Conservation (phyloP, 2,797 vertebrate genomes). For the Poecile montanus region DNA sequence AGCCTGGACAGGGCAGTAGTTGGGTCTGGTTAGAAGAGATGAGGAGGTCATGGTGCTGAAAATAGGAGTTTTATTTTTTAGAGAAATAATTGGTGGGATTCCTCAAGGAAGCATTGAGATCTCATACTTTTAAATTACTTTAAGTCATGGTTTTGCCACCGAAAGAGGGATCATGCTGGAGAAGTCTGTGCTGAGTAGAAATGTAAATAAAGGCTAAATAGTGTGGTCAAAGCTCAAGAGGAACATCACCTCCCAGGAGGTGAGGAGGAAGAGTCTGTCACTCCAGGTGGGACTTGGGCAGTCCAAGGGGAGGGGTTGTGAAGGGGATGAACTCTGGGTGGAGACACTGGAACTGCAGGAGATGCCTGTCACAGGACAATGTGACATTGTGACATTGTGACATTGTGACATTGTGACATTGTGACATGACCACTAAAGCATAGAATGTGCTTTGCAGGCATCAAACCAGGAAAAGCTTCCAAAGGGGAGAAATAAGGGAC, state of each 20-base stretch:
- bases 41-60: neutral
- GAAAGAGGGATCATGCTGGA: neutral
- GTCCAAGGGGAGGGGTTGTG: neutral
- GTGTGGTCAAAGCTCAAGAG: rapidly evolving
- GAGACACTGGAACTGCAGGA: neutral
- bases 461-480: neutral
- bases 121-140: neutral
- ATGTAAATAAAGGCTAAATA: neutral
- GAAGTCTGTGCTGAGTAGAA: neutral
- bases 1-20: neutral
- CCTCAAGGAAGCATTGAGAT: neutral
- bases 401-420: too few species aligned
- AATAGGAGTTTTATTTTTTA: neutral
- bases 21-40: neutral
- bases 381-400: too few species aligned
- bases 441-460: neutral
- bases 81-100: neutral
- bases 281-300: neutral
- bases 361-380: neutral
- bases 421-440: neutral
- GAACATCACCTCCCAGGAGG: neutral
- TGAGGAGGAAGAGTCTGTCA: neutral
- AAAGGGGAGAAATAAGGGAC: neutral
- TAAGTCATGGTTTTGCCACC: neutral
- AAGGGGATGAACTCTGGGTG: neutral